phyloP scores from a whole-genome alignment of 1,140 invertebrate genomes.

The Drosophila malerkotliana region DNA sequence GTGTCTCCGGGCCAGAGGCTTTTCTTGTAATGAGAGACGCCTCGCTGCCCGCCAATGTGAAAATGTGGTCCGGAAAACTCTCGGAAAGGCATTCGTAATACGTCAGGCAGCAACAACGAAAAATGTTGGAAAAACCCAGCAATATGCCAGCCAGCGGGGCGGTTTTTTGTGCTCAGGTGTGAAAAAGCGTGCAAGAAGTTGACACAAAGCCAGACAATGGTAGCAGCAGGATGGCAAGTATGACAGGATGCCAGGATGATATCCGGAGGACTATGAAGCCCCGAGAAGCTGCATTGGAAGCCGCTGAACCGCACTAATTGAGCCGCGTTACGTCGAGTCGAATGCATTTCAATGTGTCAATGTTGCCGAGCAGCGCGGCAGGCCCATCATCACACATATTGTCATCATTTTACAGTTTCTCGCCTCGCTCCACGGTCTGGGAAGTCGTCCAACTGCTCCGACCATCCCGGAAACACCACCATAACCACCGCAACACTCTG shows the following conservation, averaged over 20 bases:
- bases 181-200: constrained; percentile 82
- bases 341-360: constrained; percentile 75
- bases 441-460: constrained; percentile 63
- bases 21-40: constrained; percentile 47
- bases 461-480: constrained; percentile 14
- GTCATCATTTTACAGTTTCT: constrained; percentile 50
- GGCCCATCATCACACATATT: constrained; percentile 38
- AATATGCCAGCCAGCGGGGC: constrained; percentile 36
- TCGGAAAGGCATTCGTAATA: constrained; percentile 61
- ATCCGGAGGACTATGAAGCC: constrained; percentile 1
- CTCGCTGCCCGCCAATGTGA: constrained; percentile 44
- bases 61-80: constrained; percentile 36
- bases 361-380: constrained; percentile 59
- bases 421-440: constrained; percentile 39
- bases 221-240: constrained; percentile 22
- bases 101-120: constrained; percentile 58
- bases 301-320: constrained; percentile 81
- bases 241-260: constrained; percentile 19
- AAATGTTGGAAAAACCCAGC: constrained; percentile 12
- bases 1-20: constrained; percentile 5
- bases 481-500: constrained; percentile 1
- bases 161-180: constrained; percentile 81
- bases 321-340: constrained; percentile 81
- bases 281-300: constrained; percentile 70
- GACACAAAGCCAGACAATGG: constrained; percentile 66